These are phyloP conservation scores for Timandra comae DNA, from an alignment of 2,888 invertebrate genomes.

Conservation along the genomic window DNA sequence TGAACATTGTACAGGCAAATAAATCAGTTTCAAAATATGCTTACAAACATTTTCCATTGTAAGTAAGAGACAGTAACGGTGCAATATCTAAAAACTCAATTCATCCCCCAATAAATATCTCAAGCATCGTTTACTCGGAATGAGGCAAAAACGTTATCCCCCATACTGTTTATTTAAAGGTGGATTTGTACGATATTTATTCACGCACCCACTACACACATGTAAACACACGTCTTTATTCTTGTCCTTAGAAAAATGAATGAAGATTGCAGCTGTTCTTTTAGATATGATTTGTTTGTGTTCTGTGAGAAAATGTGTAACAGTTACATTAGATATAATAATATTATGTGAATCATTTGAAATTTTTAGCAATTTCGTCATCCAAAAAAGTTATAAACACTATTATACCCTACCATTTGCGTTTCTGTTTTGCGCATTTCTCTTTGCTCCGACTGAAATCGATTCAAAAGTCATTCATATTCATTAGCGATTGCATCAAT, in stretches of 20 bases:
- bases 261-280: conserved; percentile 19
- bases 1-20: too few relatives aligned
- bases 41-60: conserved; percentile 20
- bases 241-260: conserved; percentile 25
- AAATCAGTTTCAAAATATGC: conserved; percentile 12
- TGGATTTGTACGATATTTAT: conserved; percentile 73
- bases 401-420: too few relatives aligned
- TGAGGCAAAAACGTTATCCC: conserved; percentile 70
- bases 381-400: too few relatives aligned
- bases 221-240: conserved; percentile 24
- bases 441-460: too few relatives aligned
- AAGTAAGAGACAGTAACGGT: conserved; percentile 43
- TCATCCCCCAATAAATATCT: conserved; percentile 72
- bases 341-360: too few relatives aligned
- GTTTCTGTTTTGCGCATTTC: conserved; percentile 10
- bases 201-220: conserved; percentile 47
- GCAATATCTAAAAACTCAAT: conserved; percentile 63
- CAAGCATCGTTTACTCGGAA: conserved; percentile 72
- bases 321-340: too few relatives aligned
- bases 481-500: conserved; percentile 22
- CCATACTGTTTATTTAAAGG: conserved; percentile 73
- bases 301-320: too few relatives aligned
- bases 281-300: conserved; percentile 5
- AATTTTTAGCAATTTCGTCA: too few relatives aligned
- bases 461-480: conserved; percentile 16